Conservation (phyloP, 2,888 invertebrate species). For the Notodonta dromedarius region DNA sequence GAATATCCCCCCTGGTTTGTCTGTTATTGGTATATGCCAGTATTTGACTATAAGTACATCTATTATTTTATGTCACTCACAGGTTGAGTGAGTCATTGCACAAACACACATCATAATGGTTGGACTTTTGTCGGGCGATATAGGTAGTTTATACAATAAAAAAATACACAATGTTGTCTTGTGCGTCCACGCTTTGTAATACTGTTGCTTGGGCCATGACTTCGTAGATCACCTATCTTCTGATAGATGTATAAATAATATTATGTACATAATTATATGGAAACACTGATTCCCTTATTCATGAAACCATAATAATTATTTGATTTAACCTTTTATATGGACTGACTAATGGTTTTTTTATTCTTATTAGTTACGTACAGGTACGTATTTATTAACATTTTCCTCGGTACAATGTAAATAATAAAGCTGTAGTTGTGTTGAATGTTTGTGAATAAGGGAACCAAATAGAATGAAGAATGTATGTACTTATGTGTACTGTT, state of each 20-base stretch:
- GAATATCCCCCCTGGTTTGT: no score
- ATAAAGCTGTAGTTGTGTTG: slow-evolving; percentile 46
- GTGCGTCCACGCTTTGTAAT: no score
- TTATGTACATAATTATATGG: slow-evolving; percentile 16
- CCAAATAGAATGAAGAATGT: slow-evolving; percentile 31
- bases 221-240: no score
- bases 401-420: slow-evolving; percentile 74
- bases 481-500: slow-evolving; percentile 14
- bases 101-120: no score
- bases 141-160: no score
- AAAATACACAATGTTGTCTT: no score
- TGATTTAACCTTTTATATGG: slow-evolving; percentile 42
- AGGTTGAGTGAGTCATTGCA: no score
- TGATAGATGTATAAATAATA: neutral
- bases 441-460: slow-evolving; percentile 62
- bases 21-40: no score
- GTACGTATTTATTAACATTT: slow-evolving; percentile 40
- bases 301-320: slow-evolving; percentile 40
- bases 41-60: no score
- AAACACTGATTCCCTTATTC: slow-evolving; percentile 54
- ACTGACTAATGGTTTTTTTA: slow-evolving; percentile 41
- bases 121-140: no score
- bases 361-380: slow-evolving; percentile 17
- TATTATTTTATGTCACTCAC: no score
- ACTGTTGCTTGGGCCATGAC: no score